Base-by-base conservation (phyloP, 2,797 vertebrate species). In the Urosaurus nigricauda region DNA sequence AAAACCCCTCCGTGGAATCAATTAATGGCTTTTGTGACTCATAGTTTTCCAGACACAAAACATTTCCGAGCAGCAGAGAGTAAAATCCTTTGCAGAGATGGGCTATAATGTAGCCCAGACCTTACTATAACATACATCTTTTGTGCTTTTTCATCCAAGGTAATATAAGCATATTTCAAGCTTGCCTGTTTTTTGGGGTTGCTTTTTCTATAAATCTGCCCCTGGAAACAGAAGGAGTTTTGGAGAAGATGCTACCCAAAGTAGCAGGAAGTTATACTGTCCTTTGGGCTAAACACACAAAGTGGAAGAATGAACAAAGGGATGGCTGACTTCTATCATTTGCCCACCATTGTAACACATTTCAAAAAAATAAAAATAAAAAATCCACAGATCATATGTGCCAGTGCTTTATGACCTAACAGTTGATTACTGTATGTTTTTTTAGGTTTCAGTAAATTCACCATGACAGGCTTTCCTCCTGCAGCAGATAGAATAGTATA, bases 11-110 rank as follows among this genome's bases (percentile, higher is more conserved):
- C 0, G 47, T 94, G 93, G 94, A 94, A 96, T 95, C 92, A 89
- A 95, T 83, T 89, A 95, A 93, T 91, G 93, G 93, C 93, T 92
- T 93, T 92, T 93, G 89, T 95, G 95, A 96, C 91, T 95, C 95
- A 95, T 85, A 17, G 93, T 77, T 93, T 95, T 94, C 94, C 93
- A 91, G 92, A 92, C 93, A 94, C 91, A 93, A 91, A 90, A 93
- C 89, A 93, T 77, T 95, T 95, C 94, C 92, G 91, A 95, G 94
- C 92, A 93, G 91, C 70, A 87, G 2, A 2, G 82, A 93, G 92
- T 0, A 4, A 87, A 92, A 47, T 37, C 78, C 89, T 94, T 90
- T 93, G 93, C 91, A 94, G 92, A 92, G 86, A 89, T 90, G 90
- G 81, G 29, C 0, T 87, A 90, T 90, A 93, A 95, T 93, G 92